Base-by-base conservation (phyloP, 2,888 invertebrate genomes). In the Diabrotica balteata region DNA sequence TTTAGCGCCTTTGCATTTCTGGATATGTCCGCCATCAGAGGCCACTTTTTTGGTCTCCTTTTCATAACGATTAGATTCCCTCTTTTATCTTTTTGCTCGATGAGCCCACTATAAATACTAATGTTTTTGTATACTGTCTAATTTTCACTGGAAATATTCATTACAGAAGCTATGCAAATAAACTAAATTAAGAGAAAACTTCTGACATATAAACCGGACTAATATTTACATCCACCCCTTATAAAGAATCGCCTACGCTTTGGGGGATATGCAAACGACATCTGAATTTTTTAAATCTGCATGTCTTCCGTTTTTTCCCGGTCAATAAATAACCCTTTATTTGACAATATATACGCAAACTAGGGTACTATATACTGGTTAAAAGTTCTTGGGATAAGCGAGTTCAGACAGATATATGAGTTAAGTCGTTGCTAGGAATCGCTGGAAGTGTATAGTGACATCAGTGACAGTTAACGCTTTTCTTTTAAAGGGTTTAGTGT, bases 351-450 rank as follows among this genome's bases (percentile, higher is more conserved):
- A 73, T 75, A 72, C 71, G 76, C 69, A 73, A 76, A 72, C 75
- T 69, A 70, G 73, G 68, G 72, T 75, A 73, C 73, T 78, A 76
- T 76, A 78, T 76, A 76, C 74, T 75, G 74, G 73, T 75, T 76
- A 76, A 75, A 78, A 76, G 76, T 78, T 76, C 73, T 73, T 74
- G 73, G 76, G 76, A 77, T 75, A 76, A 78, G 75, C 77, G 74
- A 70, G 71, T 70, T 68, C 70, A 75, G 77, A 76, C 77, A 77
- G 76, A 78, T 78, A 78, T 78, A 78, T 77, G 78, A 75, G 76
- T 76, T 76, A 77, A 78, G 77, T 78, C 76, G 73, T 73, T 73
- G 75, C 74, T 59, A 72, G 72, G 74, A 76, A 73, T 45, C 42
- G 55, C 42, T 44, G 63, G 57, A 55, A 43, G 22, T 10, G 52